Evolutionary conservation across 1,140 invertebrate species (phyloP), one percentile per base, ranked within the genome.

Genomic region (Diorhabda sublineata): DNA sequence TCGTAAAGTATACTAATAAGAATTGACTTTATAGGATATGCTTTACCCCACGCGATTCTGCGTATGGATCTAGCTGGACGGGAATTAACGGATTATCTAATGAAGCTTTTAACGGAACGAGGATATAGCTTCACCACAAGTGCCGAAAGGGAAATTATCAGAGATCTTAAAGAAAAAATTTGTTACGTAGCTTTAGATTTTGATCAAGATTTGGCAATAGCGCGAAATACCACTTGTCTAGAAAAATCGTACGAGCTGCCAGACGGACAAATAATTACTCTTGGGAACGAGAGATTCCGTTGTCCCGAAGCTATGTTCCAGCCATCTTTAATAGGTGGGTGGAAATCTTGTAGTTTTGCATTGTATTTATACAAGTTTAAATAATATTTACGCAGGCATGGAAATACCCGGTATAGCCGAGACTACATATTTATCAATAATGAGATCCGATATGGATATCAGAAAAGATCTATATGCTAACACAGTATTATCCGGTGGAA

Each of bases 231-330:
- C 2, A 89, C 85, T 58, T 90, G 89, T 61, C 82, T 91, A 47
- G 91, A 92, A 76, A 89, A 91, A 79, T 87, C 84, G 57, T 95
- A 92, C 75, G 89, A 92, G 77, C 82, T 95, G 58, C 93, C 92
- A 42, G 92, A 94, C 76, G 94, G 91, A 58, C 92, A 93, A 80
- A 89, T 95, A 52, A 91, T 89, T 79, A 73, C 92, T 61, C 89
- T 96, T 65, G 91, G 92, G 26, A 91, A 92, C 78, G 92, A 95
- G 82, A 85, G 92, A 64, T 95, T 95, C 86, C 86, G 92, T 75
- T 95, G 91, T 75, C 92, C 93, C 4, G 93, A 96, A 82, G 88
- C 92, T 52, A 84, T 96, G 67, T 95, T 95, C 85, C 91, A 92
- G 77, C 92, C 93, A 57, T 86, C 86, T 2, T 88, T 93, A 78